Base-by-base conservation (phyloP, 2,113 vertebrate genomes). In the Tupaia tana region DNA sequence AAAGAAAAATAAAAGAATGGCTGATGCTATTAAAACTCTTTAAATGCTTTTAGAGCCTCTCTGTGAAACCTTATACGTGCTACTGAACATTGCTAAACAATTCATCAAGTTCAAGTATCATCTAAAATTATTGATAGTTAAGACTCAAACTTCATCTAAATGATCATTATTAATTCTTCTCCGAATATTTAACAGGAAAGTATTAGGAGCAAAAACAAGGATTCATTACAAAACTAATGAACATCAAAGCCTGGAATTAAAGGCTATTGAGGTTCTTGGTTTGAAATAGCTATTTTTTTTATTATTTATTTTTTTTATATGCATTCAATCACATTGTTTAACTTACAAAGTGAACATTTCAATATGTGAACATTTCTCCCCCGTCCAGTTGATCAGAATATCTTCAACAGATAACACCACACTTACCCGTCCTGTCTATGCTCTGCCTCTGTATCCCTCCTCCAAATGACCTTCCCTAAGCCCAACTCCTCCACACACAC, bases 81-180 rank as follows among this genome's bases (percentile, higher is more conserved):
- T 7, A 34, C 27, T 81, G 87, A 79, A 71, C 89, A 61, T 96
- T 81, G 34, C 27, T 71, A 90, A 91, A 80, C 43, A 95, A 71
- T 74, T 80, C 79, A 85, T 93, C 54, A 69, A 58, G 20, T 86
- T 95, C 69, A 79, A 95, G 90, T 71, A 54, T 43, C 67, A 95
- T 80, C 58, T 93, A 86, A 59, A 66, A n/a, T 63, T 83, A 11
- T 78, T 75, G 63, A 74, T 69, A 77, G 8, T 86, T 75, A 83
- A 95, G 24, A 84, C 8, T 19, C 18, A 18, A 22, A 89, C 93
- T 82, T 88, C 29, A 87, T 75, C 18, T 66, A 43, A 91, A 94
- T 91, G 63, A 58, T 89, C 73, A 73, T 79, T 93, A 54, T 19
- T 86, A 89, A 94, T 64, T 89, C 7, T 71, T 89, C 54, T 85